Evolutionary conservation across 2,113 vertebrate species (phyloP).

Genomic region (Collichthys lucidus): DNA sequence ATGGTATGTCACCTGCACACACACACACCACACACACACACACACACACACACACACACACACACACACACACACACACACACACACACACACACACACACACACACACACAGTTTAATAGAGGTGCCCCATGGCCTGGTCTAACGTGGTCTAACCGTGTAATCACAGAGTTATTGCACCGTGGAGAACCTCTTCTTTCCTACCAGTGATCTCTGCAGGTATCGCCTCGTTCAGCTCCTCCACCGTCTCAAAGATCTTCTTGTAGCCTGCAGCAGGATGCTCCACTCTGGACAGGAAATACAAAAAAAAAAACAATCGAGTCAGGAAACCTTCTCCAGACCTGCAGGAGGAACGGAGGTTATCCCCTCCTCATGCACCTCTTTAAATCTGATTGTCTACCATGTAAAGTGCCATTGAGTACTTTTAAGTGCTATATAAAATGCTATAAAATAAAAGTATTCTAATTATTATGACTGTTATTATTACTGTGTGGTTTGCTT

Average conservation of each 20-base stretch:
- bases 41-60: too few relatives aligned
- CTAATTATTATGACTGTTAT: too few relatives aligned
- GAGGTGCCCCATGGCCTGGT: not conserved
- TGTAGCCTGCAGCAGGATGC: constrained; percentile 94
- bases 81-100: too few relatives aligned
- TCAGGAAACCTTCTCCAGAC: not conserved
- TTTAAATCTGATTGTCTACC: too few relatives aligned
- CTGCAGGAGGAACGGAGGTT: too few relatives aligned
- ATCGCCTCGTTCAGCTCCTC: constrained; percentile 93
- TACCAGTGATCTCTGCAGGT: constrained; percentile 87
- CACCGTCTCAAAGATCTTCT: constrained; percentile 95
- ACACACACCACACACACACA: too few relatives aligned
- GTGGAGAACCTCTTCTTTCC: not conserved
- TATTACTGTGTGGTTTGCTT: not conserved
- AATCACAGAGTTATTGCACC: not conserved
- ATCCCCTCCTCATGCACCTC: too few relatives aligned
- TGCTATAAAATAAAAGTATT: too few relatives aligned
- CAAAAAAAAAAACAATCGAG: not conserved
- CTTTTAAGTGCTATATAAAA: too few relatives aligned
- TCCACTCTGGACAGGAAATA: constrained; percentile 86
- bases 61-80: too few relatives aligned
- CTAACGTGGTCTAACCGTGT: not conserved
- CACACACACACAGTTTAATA: not conserved
- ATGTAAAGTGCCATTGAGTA: too few relatives aligned
- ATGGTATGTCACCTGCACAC: constrained; percentile 87